These are phyloP conservation scores for Drosophila seguyi DNA, from an alignment of 1,140 invertebrate species.

Conservation along the genomic window DNA sequence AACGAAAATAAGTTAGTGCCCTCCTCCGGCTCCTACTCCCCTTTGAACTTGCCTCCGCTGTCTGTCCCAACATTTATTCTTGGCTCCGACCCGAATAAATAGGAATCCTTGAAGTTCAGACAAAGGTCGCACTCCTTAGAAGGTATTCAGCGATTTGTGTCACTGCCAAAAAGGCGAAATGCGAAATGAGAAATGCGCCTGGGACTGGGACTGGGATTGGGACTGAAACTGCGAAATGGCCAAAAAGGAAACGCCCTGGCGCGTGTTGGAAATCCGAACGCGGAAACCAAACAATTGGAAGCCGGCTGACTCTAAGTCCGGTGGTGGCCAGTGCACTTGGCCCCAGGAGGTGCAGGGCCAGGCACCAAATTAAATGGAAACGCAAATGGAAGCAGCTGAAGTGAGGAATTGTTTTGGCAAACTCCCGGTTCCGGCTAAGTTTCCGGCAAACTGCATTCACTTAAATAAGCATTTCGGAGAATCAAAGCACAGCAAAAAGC, in stretches of 20 bases:
- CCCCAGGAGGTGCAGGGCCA: background rate
- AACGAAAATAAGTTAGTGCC: slow-evolving; percentile 67
- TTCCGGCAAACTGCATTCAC: slow-evolving; percentile 30
- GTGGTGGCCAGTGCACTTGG: slow-evolving; percentile 26
- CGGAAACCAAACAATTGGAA: slow-evolving; percentile 44
- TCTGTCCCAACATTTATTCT: slow-evolving; percentile 61
- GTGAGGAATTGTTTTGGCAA: slow-evolving; percentile 46
- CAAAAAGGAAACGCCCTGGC: slow-evolving; percentile 23
- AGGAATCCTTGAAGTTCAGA: slow-evolving; percentile 69
- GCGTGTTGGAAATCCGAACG: slow-evolving; percentile 27
- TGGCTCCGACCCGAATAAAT: slow-evolving; percentile 59
- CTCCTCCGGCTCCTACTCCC: slow-evolving; percentile 22
- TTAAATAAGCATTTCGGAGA: slow-evolving; percentile 17
- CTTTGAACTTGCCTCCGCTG: slow-evolving; percentile 11
- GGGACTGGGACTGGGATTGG: background rate
- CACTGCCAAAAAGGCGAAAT: slow-evolving; percentile 41
- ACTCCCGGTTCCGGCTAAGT: slow-evolving; percentile 21
- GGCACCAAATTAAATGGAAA: slow-evolving; percentile 37
- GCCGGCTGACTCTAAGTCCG: slow-evolving; percentile 26
- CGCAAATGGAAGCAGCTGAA: slow-evolving; percentile 29
- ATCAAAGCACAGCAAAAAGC: background rate
- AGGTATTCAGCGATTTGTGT: slow-evolving; percentile 52
- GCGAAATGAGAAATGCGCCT: slow-evolving; percentile 5
- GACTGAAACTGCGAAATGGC: slow-evolving; percentile 11
- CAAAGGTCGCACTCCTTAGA: slow-evolving; percentile 66